Base-by-base conservation (phyloP, 2,888 invertebrate species). In the Amorpha juglandis region DNA sequence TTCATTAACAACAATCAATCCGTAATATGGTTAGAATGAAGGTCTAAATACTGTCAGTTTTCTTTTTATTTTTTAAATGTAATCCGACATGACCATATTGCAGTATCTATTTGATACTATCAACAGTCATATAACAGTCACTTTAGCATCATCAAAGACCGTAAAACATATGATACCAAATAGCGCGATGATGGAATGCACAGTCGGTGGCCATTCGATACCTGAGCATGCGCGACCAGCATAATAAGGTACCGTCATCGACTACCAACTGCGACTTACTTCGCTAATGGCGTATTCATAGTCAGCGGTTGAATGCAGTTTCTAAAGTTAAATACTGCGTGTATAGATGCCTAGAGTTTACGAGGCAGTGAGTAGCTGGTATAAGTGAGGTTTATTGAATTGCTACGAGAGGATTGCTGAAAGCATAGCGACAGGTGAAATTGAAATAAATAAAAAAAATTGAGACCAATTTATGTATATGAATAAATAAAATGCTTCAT, bases 201-300 rank as follows among this genome's bases (percentile, higher is more conserved):
- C 58, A 58, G 38, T 6, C 11, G 19, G 38, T 55, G 35, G 38
- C 19, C 12, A 16, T 58, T 58, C 58, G 19, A 16, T 58, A 58
- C 38, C 38, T 19, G 58, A 35, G 27, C 27, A 9, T 12, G 42
- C 58, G 58, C 58, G 58, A 38, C 38, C 58, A 3, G 58, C 58
- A 58, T 58, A 58, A 38, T 42, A 55, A 55, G 38, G 16, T 19
- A 38, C 19, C 6, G 6, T 19, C 16, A n/a, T 48, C 16, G 8
- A 50, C 50, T 35, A 38, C 16, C 16, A 16, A 12, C 42, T 14
- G n/a, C n/a, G n/a, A 33, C 50, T 19, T 9, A 19, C 50, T 4
- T n/a, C 52, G 27, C 27, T 33, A 53, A 33, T 53, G 42, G 6
- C 42, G 19, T 42, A 58, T 58, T 58, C 58, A 12, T 19, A 58